A percentile compares a stretch with the other conserved stretches of the same genome.
phyloP scores from a whole-genome alignment of 2,113 vertebrate species.

The Pyxicephalus adspersus region DNA sequence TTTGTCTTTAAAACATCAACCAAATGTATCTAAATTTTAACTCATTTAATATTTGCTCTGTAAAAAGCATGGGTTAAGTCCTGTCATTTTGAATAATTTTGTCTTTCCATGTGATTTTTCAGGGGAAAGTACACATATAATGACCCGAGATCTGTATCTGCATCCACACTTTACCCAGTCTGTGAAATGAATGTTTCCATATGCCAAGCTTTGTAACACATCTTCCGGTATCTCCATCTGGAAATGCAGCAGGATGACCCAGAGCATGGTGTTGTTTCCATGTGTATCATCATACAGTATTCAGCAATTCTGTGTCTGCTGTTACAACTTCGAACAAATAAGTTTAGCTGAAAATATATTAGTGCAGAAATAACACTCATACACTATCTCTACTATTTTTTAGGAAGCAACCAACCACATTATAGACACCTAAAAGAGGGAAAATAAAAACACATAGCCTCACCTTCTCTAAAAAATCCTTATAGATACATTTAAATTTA shows the following conservation, averaged over 20 bases:
- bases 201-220: conserved; percentile 45
- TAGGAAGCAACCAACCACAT: no score
- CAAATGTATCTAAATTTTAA: no score
- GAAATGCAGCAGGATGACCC: conserved; percentile 31
- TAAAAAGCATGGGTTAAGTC: not conserved
- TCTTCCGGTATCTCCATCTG: conserved; percentile 36
- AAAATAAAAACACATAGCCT: no score
- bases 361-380: no score
- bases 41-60: no score
- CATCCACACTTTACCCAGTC: conserved; percentile 46
- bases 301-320: not conserved
- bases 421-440: no score
- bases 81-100: not conserved
- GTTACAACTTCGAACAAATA: not conserved
- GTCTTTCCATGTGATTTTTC: not conserved
- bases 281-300: conserved; percentile 6
- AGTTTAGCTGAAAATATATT: no score
- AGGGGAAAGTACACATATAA: not conserved
- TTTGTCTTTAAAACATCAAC: no score
- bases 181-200: conserved; percentile 53
- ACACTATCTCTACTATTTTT: no score
- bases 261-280: conserved; percentile 33
- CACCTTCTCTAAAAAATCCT: no score
- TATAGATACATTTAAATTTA: no score
- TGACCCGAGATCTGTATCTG: conserved; percentile 50